A percentile compares a stretch with the other conserved stretches of the same genome.
Evolutionary conservation across 2,113 vertebrate genomes (phyloP).

Genomic region (Melanocharis versteri): DNA sequence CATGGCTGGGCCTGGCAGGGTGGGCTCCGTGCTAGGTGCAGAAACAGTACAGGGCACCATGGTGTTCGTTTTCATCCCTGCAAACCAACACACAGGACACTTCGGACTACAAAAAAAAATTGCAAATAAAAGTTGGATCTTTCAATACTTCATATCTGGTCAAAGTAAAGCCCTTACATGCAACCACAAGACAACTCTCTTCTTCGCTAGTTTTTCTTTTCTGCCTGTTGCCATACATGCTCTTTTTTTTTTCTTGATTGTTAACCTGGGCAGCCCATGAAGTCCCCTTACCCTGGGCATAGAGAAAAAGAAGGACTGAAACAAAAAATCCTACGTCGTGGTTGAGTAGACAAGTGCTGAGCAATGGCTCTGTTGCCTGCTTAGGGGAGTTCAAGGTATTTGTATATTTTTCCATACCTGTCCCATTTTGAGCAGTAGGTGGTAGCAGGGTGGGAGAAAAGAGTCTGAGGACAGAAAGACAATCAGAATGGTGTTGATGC

Average conservation of each 20-base stretch:
- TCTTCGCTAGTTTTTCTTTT: not conserved
- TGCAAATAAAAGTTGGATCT: not conserved
- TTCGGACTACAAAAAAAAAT: not conserved
- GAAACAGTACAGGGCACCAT: not conserved
- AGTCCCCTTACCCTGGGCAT: not conserved
- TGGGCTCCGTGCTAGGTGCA: not conserved
- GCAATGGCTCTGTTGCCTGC: not conserved
- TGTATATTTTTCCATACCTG: not conserved
- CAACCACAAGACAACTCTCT: not conserved
- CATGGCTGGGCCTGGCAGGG: not conserved
- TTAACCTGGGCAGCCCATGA: not conserved
- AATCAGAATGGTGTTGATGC: not conserved
- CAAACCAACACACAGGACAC: not conserved
- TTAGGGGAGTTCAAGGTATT: not conserved
- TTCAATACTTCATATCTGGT: not conserved
- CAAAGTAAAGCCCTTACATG: not conserved
- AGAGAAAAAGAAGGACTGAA: not conserved
- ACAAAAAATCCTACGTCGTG: rapidly evolving
- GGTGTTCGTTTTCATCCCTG: not conserved
- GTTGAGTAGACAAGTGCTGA: not conserved
- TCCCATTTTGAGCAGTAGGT: not conserved
- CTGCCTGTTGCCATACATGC: not conserved
- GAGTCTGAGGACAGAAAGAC: not conserved
- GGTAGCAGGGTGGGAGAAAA: not conserved
- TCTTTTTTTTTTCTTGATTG: not conserved